Base-by-base conservation (phyloP, 2,888 invertebrate genomes). In the Scaptodrosophila latifasciaeformis region DNA sequence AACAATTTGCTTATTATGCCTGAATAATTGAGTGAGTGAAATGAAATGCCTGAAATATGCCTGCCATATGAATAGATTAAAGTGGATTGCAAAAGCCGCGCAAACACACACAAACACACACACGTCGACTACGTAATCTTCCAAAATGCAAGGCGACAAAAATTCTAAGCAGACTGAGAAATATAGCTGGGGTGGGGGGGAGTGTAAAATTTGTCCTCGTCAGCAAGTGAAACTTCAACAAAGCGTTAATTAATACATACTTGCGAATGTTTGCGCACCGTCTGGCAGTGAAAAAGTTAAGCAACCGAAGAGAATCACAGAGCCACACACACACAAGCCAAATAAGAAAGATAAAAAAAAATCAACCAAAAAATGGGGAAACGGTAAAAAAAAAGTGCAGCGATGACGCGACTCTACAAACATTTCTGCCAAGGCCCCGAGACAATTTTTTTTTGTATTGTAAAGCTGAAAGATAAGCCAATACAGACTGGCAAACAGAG, bases 231-330 rank as follows among this genome's bases (percentile, higher is more conserved):
- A 75, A 75, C 80, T 75, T 80, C 74, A 75, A 69, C 78, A 80
- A 75, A 72, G 78, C 67, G 76, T 75, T 81, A 83, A 82, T 82
- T 82, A 82, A 81, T 82, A 82, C 81, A 80, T 83, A 82, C 81
- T 67, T 69, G 72, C 74, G 70, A 79, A 82, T 83, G 78, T 82
- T 82, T 82, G 82, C 70, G 70, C 81, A 79, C 63, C 65, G 82
- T 82, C 82, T 82, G 83, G 82, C 76, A 78, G 76, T 80, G 81
- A 72, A 82, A 80, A 80, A 78, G 82, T 69, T 71, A 65, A 77
- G 57, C 75, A 29, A 21, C 5, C 10, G 10, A 34, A 46, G 74
- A 67, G 67, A 69, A 71, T 70, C 57, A 56, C 48, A 30, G 17
- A 13, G 5, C 34, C 37, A 21, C 44, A 43, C 37, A 53, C 24